phyloP scores from a whole-genome alignment of 2,113 vertebrate species.

The Orycteropus afer region DNA sequence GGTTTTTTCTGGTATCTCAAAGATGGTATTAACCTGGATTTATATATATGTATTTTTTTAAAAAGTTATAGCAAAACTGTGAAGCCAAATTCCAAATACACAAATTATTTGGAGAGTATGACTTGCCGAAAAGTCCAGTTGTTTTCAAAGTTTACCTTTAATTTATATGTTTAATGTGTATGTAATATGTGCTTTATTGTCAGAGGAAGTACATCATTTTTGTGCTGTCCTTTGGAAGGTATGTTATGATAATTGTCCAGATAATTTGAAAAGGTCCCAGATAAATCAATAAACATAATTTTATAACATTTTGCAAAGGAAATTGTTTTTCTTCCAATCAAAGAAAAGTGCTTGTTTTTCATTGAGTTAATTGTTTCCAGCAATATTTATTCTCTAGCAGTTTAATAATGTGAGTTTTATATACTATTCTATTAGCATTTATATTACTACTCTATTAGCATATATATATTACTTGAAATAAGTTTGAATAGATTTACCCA shows the following conservation, averaged over 20 bases:
- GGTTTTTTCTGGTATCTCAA: slow-evolving; percentile 1
- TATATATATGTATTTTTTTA: neutral
- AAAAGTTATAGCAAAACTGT: slow-evolving; percentile 56
- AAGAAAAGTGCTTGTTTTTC: neutral
- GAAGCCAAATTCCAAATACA: slow-evolving; percentile 42
- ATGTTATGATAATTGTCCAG: slow-evolving; percentile 15
- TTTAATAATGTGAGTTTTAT: neutral
- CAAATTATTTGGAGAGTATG: neutral
- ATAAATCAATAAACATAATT: slow-evolving; percentile 69
- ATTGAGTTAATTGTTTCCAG: neutral
- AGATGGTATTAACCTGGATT: neutral
- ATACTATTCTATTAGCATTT: neutral
- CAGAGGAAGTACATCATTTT: neutral
- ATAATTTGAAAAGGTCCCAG: slow-evolving; percentile 13
- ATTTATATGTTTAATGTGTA: slow-evolving; percentile 7
- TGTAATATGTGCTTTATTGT: neutral
- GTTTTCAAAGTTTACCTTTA: slow-evolving; percentile 40
- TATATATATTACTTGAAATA: slow-evolving; percentile 1
- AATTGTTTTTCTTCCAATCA: slow-evolving; percentile 45
- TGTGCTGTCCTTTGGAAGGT: neutral
- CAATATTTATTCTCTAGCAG: neutral
- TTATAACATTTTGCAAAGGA: slow-evolving; percentile 33
- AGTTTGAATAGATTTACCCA: neutral
- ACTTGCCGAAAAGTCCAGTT: neutral
- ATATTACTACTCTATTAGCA: neutral